A percentile compares a stretch with the other conserved stretches of the same genome.
phyloP scores from a whole-genome alignment of 2,888 invertebrate species.

The Parnassius apollo region DNA sequence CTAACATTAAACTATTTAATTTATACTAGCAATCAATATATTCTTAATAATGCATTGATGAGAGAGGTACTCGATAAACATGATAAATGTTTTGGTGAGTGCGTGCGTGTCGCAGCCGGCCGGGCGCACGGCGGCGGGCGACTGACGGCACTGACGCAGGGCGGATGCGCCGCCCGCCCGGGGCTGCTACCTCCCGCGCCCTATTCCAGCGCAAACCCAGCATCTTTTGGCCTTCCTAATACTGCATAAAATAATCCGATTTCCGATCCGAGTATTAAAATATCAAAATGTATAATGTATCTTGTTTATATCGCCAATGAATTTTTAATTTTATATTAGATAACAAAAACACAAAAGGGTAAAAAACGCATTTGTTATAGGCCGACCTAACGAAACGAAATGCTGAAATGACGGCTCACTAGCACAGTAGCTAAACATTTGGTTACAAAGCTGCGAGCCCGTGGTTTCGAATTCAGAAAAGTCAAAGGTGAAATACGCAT shows the following conservation, averaged over 20 bases:
- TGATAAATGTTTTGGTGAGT: conserved; percentile 14
- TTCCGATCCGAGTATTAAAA: no score
- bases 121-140: conserved; percentile 74
- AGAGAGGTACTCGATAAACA: conserved; percentile 13
- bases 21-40: conserved; percentile 16
- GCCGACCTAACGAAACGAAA: no score
- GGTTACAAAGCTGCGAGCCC: no score
- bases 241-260: conserved; percentile 4
- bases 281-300: no score
- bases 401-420: no score
- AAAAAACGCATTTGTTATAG: no score
- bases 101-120: conserved; percentile 52
- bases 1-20: conserved; percentile 32
- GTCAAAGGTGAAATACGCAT: no score
- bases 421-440: no score
- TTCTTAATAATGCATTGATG: conserved; percentile 22
- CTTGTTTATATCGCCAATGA: no score
- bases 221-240: conserved; percentile 28
- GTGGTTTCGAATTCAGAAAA: no score
- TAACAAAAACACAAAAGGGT: no score
- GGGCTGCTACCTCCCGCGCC: conserved; percentile 66
- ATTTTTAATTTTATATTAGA: no score
- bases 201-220: conserved; percentile 37
- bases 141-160: conserved; percentile 75
- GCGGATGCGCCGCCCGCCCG: conserved; percentile 74